These are phyloP conservation scores for Verasper variegatus DNA, from an alignment of 2,113 vertebrate species.

Conservation along the genomic window DNA sequence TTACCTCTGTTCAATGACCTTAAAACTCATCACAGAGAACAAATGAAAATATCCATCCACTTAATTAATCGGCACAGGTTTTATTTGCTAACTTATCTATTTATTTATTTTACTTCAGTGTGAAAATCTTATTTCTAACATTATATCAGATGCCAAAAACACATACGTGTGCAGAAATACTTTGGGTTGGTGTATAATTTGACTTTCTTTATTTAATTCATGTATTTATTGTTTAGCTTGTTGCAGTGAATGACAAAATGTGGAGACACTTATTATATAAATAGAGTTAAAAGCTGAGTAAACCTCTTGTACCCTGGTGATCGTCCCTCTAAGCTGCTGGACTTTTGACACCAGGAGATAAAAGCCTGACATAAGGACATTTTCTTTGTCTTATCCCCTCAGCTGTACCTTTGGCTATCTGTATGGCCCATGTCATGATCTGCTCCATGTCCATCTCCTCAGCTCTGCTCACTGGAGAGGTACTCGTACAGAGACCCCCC, in stretches of 20 bases:
- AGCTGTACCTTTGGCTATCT: slow-evolving; percentile 94
- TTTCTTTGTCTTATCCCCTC: no score
- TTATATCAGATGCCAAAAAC: no score
- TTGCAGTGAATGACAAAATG: not conserved
- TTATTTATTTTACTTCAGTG: no score
- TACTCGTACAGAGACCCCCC: slow-evolving; percentile 96
- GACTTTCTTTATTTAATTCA: no score
- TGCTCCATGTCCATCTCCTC: slow-evolving; percentile 99
- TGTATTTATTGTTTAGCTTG: no score
- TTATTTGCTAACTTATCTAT: no score
- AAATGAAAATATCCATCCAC: not conserved
- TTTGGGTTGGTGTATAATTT: no score
- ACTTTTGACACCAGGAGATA: not conserved
- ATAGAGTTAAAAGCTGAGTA: not conserved
- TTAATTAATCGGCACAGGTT: no score
- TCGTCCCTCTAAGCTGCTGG: not conserved
- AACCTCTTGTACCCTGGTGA: not conserved
- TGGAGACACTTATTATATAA: not conserved
- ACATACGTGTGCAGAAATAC: no score
- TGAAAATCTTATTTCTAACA: no score
- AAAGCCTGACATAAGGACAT: not conserved
- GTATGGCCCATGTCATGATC: slow-evolving; percentile 96
- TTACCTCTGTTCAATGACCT: no score
- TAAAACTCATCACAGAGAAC: not conserved
- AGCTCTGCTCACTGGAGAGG: slow-evolving; percentile 95